Percentiles rank a stretch among this genome's conserved stretches.
phyloP scores from a whole-genome alignment of 2,888 invertebrate genomes.

The Phyto melanocephala region DNA sequence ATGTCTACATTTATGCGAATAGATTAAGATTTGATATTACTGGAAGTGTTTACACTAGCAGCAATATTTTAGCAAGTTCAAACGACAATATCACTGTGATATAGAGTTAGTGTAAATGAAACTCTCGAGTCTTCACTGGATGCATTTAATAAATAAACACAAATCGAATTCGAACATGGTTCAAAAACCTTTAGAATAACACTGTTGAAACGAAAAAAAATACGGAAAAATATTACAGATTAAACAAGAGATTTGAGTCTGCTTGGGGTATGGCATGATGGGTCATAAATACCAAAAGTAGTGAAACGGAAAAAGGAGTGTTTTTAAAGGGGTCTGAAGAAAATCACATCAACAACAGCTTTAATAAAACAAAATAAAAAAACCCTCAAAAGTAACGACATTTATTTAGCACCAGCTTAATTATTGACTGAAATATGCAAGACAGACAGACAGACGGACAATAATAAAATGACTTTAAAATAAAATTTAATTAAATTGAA shows the following conservation, averaged over 20 bases:
- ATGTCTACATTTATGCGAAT: constrained; percentile 59
- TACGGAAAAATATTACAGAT: constrained; percentile 17
- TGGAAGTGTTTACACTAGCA: constrained; percentile 38
- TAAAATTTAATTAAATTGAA: constrained; percentile 65
- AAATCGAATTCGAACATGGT: constrained; percentile 6
- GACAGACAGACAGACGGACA: constrained; percentile 42
- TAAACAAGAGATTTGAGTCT: constrained; percentile 45
- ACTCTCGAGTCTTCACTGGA: not conserved
- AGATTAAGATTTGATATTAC: constrained; percentile 61
- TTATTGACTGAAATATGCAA: constrained; percentile 52
- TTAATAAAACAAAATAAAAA: constrained; percentile 22
- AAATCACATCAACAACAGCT: constrained; percentile 12
- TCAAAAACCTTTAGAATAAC: constrained; percentile 3
- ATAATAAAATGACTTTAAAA: constrained; percentile 52
- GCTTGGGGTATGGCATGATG: constrained; percentile 55
- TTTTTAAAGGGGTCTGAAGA: constrained; percentile 28
- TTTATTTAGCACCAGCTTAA: constrained; percentile 25
- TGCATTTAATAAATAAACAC: not conserved
- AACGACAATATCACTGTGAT: not conserved
- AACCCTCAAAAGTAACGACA: not conserved
- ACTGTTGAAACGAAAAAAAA: not conserved
- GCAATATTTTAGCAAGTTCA: not conserved
- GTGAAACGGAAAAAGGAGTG: constrained; percentile 61
- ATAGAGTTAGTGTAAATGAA: not conserved
- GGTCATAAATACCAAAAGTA: constrained; percentile 63